A percentile compares a stretch with the other conserved stretches of the same genome.
Conservation (phyloP, 2,888 invertebrate genomes). For the Ditylenchus weischeri region DNA sequence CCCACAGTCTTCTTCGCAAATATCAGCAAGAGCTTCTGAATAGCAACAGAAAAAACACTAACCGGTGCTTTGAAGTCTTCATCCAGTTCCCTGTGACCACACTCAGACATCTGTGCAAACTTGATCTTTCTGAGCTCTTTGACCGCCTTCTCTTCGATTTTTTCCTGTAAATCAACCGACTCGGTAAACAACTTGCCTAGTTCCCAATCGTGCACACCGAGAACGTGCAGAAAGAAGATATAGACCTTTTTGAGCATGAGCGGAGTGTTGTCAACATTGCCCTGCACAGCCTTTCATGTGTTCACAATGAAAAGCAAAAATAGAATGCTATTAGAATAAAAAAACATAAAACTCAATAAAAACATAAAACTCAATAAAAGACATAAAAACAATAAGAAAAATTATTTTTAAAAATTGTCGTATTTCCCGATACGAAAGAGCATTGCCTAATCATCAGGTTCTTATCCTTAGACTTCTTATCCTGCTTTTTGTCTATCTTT, state of each 20-base stretch:
- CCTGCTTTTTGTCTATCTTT: too few species aligned
- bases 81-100: background rate
- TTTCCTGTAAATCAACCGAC: background rate
- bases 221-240: background rate
- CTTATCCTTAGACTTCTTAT: too few species aligned
- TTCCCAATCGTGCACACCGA: background rate
- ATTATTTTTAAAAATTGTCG: too few species aligned
- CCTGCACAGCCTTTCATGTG: background rate
- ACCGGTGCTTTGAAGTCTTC: background rate
- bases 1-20: background rate
- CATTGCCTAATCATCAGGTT: too few species aligned
- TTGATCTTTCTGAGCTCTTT: slow-evolving; percentile 2
- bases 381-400: too few species aligned
- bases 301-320: slow-evolving; percentile 2
- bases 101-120: background rate
- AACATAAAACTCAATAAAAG: too few species aligned
- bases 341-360: too few species aligned
- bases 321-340: too few species aligned
- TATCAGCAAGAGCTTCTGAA: slow-evolving; percentile 1
- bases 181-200: background rate
- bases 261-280: slow-evolving; percentile 7
- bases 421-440: too few species aligned
- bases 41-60: background rate
- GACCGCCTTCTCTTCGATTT: background rate
- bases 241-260: slow-evolving; percentile 1